Percentiles rank a stretch among this genome's conserved stretches.
These are phyloP conservation scores for Sycophila sp. DNA, from an alignment of 1,140 invertebrate species.

Conservation along the genomic window DNA sequence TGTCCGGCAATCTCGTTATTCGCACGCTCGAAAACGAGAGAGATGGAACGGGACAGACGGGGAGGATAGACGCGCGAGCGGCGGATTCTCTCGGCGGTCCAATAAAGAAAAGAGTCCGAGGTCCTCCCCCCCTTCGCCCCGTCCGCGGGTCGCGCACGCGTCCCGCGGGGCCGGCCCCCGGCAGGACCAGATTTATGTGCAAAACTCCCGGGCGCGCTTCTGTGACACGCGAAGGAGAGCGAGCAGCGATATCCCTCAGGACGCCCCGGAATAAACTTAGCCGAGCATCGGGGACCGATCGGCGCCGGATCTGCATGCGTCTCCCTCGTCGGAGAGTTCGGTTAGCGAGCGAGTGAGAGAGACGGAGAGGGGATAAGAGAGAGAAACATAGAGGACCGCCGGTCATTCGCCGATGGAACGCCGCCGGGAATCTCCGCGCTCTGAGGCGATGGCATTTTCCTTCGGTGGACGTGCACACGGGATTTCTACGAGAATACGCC, in stretches of 20 bases:
- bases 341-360: conserved; percentile 5
- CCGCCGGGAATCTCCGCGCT: background rate
- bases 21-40: conserved; percentile 46
- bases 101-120: conserved; percentile 64
- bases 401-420: conserved; percentile 14
- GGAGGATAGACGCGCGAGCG: conserved; percentile 37
- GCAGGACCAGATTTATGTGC: conserved; percentile 64
- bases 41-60: conserved; percentile 51
- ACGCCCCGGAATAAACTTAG: conserved; percentile 59
- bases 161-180: conserved; percentile 40
- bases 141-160: conserved; percentile 42
- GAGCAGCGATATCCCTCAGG: conserved; percentile 61
- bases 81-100: conserved; percentile 60
- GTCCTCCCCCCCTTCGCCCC: conserved; percentile 50
- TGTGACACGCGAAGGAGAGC: conserved; percentile 54
- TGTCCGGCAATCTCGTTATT: conserved; percentile 47
- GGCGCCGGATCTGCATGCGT: conserved; percentile 51
- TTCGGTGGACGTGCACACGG: background rate
- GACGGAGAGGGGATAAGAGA: background rate
- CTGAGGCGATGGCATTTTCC: too few species aligned
- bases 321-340: conserved; percentile 26
- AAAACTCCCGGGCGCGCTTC: conserved; percentile 60
- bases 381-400: background rate
- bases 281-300: conserved; percentile 48
- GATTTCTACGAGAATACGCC: conserved; percentile 31